phyloP scores from a whole-genome alignment of 2,797 vertebrate species.

The Sphenodon punctatus region DNA sequence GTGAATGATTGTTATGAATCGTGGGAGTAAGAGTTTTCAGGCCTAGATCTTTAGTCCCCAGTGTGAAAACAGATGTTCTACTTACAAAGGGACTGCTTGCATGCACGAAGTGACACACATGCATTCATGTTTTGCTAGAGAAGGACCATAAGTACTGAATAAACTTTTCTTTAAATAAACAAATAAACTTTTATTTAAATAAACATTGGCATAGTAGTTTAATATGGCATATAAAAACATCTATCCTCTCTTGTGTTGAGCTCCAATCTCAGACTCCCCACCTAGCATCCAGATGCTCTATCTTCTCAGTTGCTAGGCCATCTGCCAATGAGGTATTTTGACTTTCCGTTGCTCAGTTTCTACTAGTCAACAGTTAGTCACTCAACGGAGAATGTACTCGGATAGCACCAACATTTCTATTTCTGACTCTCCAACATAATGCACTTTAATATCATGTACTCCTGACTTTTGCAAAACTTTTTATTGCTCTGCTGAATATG shows the following conservation, averaged over 20 bases:
- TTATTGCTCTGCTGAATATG: not conserved
- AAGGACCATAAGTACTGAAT: not conserved
- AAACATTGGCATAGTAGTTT: not conserved
- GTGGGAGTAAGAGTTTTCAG: rapidly evolving
- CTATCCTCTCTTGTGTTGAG: not conserved
- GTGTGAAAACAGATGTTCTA: no score
- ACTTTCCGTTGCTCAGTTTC: not conserved
- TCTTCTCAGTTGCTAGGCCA: not conserved
- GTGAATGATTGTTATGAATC: rapidly evolving
- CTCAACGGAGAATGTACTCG: not conserved
- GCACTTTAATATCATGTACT: not conserved
- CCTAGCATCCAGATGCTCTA: not conserved
- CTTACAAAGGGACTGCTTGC: rapidly evolving
- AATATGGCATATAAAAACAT: rapidly evolving
- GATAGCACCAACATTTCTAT: not conserved
- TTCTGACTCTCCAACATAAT: not conserved
- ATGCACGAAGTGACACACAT: rapidly evolving
- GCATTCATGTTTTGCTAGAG: rapidly evolving
- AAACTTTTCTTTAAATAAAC: no score
- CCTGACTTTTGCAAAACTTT: not conserved
- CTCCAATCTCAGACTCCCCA: not conserved
- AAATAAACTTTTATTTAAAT: no score
- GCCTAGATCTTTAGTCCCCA: not conserved
- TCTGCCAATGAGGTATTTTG: not conserved
- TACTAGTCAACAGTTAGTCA: not conserved